Base-by-base conservation (phyloP, 2,888 invertebrate species). In the Thera obeliscata region DNA sequence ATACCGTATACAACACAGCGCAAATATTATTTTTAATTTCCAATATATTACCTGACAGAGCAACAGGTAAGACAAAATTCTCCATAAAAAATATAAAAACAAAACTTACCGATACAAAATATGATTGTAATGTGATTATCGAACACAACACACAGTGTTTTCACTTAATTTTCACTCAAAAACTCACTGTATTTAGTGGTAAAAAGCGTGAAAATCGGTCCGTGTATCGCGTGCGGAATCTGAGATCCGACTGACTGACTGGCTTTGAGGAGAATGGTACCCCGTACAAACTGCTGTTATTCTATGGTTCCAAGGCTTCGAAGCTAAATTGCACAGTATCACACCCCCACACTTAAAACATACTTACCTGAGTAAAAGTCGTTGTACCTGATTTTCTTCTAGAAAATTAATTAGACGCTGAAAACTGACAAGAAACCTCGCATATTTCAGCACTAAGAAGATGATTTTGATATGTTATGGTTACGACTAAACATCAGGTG, bases 91-190 rank as follows among this genome's bases (percentile, higher is more conserved):
- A 38, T 4, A 9, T 22, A 41, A 2, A n/a, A 46, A 41, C 58
- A 41, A 8, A 2, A 69, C 69, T 69, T 66, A 69, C 69, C 69
- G 54, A 36, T 33, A 33, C 7, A 50, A 56, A 63, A 33, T 4
- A 36, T 43, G 1, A 7, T 7, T 59, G 35, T 35, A 33, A 12
- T 5, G 22, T 41, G 38, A 12, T 22, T 35, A 3, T 7, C 61
- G 56, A 61, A 55, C 63, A 69, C 48, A 60, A 49, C 11, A 66
- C 52, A 61, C 69, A 49, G 62, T 60, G 56, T 69, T 69, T 69
- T 66, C 66, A 66, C 66, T 61, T 43, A 69, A 66, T 56, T 49
- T 43, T 52, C 63, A 66, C 57, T 38, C 52, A 60, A 66, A 59
- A 69, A 59, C 36, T 38, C 56, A 66, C 59, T 63, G 63, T 69